phyloP scores from a whole-genome alignment of 2,797 vertebrate genomes.

The Neosilurus mollespiculum region DNA sequence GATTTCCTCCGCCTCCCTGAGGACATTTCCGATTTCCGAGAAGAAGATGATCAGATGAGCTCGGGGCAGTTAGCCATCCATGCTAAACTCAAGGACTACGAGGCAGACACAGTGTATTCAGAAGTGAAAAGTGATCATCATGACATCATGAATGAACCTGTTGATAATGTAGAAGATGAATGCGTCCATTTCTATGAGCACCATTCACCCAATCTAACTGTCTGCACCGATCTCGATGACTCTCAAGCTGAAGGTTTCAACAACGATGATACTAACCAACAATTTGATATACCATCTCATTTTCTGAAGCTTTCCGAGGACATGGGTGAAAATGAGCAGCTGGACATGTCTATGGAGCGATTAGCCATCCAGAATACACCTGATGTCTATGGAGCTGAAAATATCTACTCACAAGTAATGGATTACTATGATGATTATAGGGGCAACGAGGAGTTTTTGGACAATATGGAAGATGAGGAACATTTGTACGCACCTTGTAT shows the following conservation, averaged over 20 bases:
- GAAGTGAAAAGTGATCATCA: conserved; percentile 1
- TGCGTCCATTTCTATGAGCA: background rate
- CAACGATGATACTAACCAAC: background rate
- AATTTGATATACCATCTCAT: background rate
- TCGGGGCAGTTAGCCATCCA: background rate
- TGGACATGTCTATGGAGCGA: background rate
- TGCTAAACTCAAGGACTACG: background rate
- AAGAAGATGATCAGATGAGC: background rate
- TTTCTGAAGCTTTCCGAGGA: background rate
- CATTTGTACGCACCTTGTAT: background rate
- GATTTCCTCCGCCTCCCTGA: background rate
- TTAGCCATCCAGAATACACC: background rate
- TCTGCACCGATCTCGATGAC: background rate
- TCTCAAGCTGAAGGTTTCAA: background rate
- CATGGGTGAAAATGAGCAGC: background rate
- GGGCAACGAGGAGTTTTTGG: background rate
- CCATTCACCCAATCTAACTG: background rate
- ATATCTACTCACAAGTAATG: background rate
- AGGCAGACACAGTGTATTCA: background rate
- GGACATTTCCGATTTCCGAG: background rate
- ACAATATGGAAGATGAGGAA: background rate
- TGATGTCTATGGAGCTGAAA: background rate
- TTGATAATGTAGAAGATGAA: background rate
- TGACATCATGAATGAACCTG: background rate
- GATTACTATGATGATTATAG: background rate